A percentile compares a stretch with the other conserved stretches of the same genome.
phyloP scores from a whole-genome alignment of 2,888 invertebrate genomes.

The Acrocyrtus sp. region DNA sequence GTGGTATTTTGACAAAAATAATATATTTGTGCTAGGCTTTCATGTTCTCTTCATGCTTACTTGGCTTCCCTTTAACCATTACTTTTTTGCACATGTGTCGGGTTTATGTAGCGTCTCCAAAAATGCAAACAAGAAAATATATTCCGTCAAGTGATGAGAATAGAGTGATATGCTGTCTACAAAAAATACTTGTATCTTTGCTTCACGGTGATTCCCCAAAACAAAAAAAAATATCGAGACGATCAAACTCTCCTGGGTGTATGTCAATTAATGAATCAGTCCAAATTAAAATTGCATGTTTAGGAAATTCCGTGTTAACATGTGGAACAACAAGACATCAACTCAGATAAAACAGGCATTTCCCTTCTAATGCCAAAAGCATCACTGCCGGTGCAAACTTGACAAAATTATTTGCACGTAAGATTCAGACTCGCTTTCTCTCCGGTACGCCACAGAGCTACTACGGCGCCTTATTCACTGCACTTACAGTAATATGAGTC shows the following conservation, averaged over 20 bases:
- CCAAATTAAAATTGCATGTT: neutral
- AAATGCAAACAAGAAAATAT: constrained; percentile 22
- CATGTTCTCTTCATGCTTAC: constrained; percentile 36
- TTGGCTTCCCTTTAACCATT: constrained; percentile 29
- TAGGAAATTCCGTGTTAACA: too few relatives aligned
- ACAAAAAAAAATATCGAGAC: too few relatives aligned
- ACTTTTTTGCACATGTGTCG: constrained; percentile 28
- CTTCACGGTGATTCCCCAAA: neutral
- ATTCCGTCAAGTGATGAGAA: constrained; percentile 37
- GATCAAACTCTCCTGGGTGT: neutral
- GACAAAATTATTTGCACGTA: constrained; percentile 18
- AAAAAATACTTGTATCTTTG: constrained; percentile 24
- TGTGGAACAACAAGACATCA: too few relatives aligned
- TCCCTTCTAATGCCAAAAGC: constrained; percentile 19
- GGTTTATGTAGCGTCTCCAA: neutral
- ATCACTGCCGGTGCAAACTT: constrained; percentile 27
- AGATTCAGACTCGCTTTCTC: too few relatives aligned
- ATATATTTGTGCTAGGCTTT: constrained; percentile 13
- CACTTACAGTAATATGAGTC: too few relatives aligned
- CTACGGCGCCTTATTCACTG: too few relatives aligned
- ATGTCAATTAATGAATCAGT: neutral
- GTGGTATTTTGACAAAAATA: too few relatives aligned
- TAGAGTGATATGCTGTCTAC: constrained; percentile 47
- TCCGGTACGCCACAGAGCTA: too few relatives aligned
- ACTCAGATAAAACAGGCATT: too few relatives aligned